These are phyloP conservation scores for Boloria euphrosyne DNA, from an alignment of 2,888 invertebrate genomes.

Conservation along the genomic window DNA sequence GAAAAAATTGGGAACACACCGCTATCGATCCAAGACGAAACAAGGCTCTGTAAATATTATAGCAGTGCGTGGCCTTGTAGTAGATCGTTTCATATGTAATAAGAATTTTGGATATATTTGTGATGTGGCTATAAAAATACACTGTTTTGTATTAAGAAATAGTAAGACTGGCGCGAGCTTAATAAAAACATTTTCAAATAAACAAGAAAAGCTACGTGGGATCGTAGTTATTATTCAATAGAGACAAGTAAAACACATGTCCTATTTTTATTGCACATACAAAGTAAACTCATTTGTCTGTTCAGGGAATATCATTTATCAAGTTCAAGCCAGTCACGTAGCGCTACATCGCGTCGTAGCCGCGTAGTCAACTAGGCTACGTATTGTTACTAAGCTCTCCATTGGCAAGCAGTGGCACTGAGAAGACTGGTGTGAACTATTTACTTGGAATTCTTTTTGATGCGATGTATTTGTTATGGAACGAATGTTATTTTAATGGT, in stretches of 20 bases:
- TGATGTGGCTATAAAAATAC: not conserved
- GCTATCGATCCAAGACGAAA: conserved; percentile 50
- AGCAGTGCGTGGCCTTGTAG: conserved; percentile 31
- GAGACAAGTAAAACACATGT: conserved; percentile 2
- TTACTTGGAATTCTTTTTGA: conserved; percentile 5
- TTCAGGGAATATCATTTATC: conserved; percentile 50
- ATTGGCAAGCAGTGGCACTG: not conserved
- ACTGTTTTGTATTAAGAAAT: not conserved
- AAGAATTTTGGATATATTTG: conserved; percentile 16
- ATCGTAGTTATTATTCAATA: not conserved
- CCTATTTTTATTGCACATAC: not conserved
- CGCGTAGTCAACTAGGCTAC: conserved; percentile 56
- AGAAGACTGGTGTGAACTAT: conserved; percentile 9
- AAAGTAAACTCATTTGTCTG: conserved; percentile 16
- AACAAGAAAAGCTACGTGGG: not conserved
- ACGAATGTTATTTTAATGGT: not conserved
- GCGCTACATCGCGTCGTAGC: conserved; percentile 51
- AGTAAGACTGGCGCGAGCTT: no score
- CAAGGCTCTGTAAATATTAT: conserved; percentile 35
- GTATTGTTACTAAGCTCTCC: conserved; percentile 26
- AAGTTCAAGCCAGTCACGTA: conserved; percentile 65
- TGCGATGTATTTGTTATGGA: not conserved
- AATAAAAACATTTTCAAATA: not conserved
- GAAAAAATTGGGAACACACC: conserved; percentile 54
- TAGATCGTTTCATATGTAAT: conserved; percentile 27